Evolutionary conservation across 2,113 vertebrate genomes (phyloP), one percentile per base, ranked within the genome.

Genomic region (Ranitomeya variabilis): DNA sequence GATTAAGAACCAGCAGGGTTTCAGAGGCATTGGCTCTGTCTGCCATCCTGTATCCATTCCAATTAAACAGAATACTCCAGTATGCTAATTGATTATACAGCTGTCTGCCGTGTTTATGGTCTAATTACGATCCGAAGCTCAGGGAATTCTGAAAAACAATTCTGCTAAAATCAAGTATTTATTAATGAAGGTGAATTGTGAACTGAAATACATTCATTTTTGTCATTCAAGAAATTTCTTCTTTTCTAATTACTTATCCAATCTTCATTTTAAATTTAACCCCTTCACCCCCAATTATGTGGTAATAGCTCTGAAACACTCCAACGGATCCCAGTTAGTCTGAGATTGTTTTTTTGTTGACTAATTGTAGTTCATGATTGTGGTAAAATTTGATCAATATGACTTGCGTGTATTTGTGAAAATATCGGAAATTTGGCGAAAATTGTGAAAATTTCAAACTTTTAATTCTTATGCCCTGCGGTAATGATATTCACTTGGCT

Each of bases 61-160:
- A 83, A 83, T 88, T 83, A 83, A 83, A 62, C 80, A 18, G n/a
- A 19, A 87, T 76, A 83, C 55, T 76, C 9, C 11, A 74, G 21
- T 59, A 21, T 76, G 69, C 64, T 77, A 77, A 88, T 77, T 83
- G 57, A 77, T 83, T 83, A 83, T 66, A 77, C 80, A 88, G 69
- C 59, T n/a, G 57, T 16, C 55, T 76, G 80, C 76, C 79, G 83
- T 71, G 60, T 60, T 74, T 23, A 59, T 82, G 64, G 79, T 66
- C 52, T 77, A 21, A 76, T 82, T 77, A 82, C 66, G 15, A 51
- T 83, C 59, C 71, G 37, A 83, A 76, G 14, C n/a, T 59, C 54
- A 77, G 69, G 55, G 14, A 88, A 88, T 59, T 83, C 87, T 88
- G 13, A 88, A 76, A 59, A 83, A 14, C 31, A 88, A 66, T 77